A percentile compares a stretch with the other conserved stretches of the same genome.
Evolutionary conservation across 2,797 vertebrate genomes (phyloP).

Genomic region (Podargus strigoides): DNA sequence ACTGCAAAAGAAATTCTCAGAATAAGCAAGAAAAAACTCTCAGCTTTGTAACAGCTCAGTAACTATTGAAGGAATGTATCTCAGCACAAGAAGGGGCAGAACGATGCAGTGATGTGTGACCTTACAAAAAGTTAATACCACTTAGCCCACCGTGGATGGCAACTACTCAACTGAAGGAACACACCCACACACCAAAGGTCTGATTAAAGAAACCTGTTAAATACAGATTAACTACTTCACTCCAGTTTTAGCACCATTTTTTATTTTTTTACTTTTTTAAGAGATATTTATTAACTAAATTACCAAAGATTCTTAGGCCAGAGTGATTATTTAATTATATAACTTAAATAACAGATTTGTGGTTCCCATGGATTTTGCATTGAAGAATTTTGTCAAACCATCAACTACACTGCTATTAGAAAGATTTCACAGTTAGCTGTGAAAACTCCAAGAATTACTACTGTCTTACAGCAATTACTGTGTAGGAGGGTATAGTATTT

Average conservation of each 20-base stretch:
- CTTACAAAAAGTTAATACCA: neutral
- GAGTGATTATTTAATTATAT: neutral
- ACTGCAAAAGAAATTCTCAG: neutral
- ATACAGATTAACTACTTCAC: neutral
- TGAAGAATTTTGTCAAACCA: neutral
- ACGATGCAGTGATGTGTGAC: neutral
- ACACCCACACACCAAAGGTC: neutral
- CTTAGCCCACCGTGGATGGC: neutral
- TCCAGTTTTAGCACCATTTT: neutral
- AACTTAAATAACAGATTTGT: neutral
- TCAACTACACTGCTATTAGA: neutral
- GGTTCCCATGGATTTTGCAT: neutral
- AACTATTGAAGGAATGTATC: neutral
- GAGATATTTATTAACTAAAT: neutral
- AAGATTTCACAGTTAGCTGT: neutral
- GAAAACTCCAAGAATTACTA: neutral
- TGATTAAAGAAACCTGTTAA: neutral
- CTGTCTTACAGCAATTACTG: neutral
- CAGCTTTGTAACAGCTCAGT: neutral
- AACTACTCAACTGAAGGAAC: neutral
- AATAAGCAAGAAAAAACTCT: neutral
- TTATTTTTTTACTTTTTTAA: neutral
- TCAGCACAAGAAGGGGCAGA: neutral
- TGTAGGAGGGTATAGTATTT: neutral
- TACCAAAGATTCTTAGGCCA: neutral